Base-by-base conservation (phyloP, 2,888 invertebrate genomes). In the Pammene fasciana region DNA sequence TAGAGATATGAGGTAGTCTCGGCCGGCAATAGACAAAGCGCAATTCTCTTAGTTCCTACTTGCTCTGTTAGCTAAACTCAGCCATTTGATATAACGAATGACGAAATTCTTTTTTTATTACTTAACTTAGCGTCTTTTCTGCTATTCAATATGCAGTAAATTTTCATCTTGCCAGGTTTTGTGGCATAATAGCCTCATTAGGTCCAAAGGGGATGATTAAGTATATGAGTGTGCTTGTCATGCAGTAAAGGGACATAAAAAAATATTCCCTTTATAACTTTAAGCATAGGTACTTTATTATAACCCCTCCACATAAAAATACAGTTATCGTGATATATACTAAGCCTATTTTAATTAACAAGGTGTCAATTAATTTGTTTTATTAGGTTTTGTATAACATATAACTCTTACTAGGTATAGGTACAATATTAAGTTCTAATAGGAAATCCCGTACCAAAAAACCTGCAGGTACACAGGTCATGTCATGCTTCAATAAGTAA, bases 81-180 rank as follows among this genome's bases (percentile, higher is more conserved):
- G n/a, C 65, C 65, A 60, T 70, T 70, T 65, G 54, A 60, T 65
- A 65, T 59, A 65, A 55, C 65, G 59, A 60, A 70, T 48, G 59
- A 11, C n/a, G 59, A 70, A 55, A 60, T 26, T 60, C 13, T n/a
- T 18, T 65, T 60, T 68, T 57, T 16, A 50, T 70, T 67, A 54
- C 66, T 38, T 43, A 41, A 60, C 48, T 65, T 52, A 65, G 68
- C 73, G 71, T 73, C 75, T 78, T 81, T 78, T 77, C 76, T 77
- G 75, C 78, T 77, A 81, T 85, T 82, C 82, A 84, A 86, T 86
- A 83, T 85, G 86, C 83, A 86, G 82, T 86, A 85, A 83, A 81
- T 86, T 83, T 82, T 80, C 86, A 86, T 83, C 74, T 77, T 75
- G 76, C 74, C 75, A 76, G n/a, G 76, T 74, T 79, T 76, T 74